Conservation (phyloP, 2,113 vertebrate genomes). For the Paedocypris sp. region DNA sequence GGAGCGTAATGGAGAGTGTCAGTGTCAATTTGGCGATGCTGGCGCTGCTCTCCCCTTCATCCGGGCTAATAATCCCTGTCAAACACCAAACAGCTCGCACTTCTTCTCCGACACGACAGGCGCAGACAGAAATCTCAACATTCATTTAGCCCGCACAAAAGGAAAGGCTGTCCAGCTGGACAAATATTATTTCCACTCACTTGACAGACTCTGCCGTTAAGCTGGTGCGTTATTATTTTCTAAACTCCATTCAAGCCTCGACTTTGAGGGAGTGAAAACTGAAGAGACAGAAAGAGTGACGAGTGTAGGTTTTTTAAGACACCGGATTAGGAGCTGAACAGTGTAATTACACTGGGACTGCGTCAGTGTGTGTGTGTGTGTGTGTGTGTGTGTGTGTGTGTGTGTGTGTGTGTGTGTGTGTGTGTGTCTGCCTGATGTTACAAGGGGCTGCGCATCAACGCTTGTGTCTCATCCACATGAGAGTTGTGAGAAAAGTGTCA, state of each 20-base stretch:
- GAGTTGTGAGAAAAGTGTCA: constrained; percentile 40
- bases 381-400: constrained; percentile 23
- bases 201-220: constrained; percentile 86
- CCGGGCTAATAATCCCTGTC: constrained; percentile 98
- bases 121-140: constrained; percentile 93
- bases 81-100: constrained; percentile 88
- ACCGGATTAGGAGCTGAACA: constrained; percentile 68
- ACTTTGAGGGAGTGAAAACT: constrained; percentile 45
- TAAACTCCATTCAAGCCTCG: constrained; percentile 41
- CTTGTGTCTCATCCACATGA: constrained; percentile 30
- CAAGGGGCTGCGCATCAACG: constrained; percentile 36
- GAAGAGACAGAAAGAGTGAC: constrained; percentile 32
- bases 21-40: constrained; percentile 93
- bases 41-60: constrained; percentile 73
- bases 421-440: constrained; percentile 31
- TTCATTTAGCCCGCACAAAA: constrained; percentile 94
- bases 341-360: constrained; percentile 59
- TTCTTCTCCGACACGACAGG: constrained; percentile 80
- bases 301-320: constrained; percentile 65
- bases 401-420: constrained; percentile 20
- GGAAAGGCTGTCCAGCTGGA: constrained; percentile 89
- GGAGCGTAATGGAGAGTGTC: constrained; percentile 93
- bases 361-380: constrained; percentile 25
- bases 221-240: constrained; percentile 77
- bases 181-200: constrained; percentile 95